phyloP scores from a whole-genome alignment of 2,797 vertebrate genomes.

The Thamnophis elegans region DNA sequence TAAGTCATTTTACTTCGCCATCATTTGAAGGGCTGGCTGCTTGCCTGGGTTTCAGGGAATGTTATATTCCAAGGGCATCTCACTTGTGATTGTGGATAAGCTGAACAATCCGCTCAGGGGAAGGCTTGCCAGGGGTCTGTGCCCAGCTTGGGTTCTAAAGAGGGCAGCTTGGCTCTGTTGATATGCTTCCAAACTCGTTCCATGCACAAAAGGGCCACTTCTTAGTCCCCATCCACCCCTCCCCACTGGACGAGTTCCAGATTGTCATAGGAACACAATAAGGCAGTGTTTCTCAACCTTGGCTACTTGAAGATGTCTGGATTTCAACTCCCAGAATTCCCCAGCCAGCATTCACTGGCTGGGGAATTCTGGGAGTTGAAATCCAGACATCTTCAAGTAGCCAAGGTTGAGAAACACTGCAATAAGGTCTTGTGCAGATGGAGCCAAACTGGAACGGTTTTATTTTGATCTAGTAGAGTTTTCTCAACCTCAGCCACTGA shows the following conservation, averaged over 20 bases:
- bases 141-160: not conserved
- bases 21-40: not conserved
- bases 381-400: too few relatives aligned
- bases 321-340: too few relatives aligned
- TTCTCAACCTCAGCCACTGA: not conserved
- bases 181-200: not conserved
- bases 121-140: not conserved
- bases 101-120: not conserved
- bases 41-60: not conserved
- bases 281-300: too few relatives aligned
- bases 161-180: not conserved
- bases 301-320: too few relatives aligned
- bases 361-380: too few relatives aligned
- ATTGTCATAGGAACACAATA: not conserved
- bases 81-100: not conserved
- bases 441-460: not conserved
- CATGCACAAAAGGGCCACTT: not conserved
- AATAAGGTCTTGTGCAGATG: not conserved
- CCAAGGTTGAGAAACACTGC: too few relatives aligned
- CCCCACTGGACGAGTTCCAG: not conserved
- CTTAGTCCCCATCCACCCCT: not conserved
- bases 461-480: not conserved
- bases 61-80: not conserved
- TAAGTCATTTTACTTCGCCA: not conserved
- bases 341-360: too few relatives aligned